Conservation (phyloP, 2,113 vertebrate species). For the Nycticryphes semicollaris region DNA sequence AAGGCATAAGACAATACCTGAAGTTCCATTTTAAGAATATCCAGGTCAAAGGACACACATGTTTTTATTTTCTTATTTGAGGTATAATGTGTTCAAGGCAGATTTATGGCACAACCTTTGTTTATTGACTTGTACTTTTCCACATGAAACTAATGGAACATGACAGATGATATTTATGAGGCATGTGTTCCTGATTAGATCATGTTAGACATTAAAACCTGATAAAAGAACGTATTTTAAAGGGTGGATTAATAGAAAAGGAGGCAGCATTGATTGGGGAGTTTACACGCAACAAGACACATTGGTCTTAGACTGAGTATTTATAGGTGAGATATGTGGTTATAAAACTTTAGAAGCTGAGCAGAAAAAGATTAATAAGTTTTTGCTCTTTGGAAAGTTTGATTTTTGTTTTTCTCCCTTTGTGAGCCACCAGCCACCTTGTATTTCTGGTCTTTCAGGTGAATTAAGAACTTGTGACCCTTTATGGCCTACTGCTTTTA, state of each 20-base stretch:
- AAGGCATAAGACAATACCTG: slow-evolving; percentile 74
- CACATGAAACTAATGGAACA: slow-evolving; percentile 82
- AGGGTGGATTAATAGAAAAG: slow-evolving; percentile 74
- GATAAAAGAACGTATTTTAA: slow-evolving; percentile 82
- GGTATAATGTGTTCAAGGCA: slow-evolving; percentile 86
- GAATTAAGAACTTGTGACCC: not conserved
- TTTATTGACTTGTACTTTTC: slow-evolving; percentile 85
- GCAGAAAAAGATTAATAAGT: slow-evolving; percentile 43
- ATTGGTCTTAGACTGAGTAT: slow-evolving; percentile 39
- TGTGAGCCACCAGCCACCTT: not conserved
- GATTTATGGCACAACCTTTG: slow-evolving; percentile 85
- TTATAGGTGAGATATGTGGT: slow-evolving; percentile 45
- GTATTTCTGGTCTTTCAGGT: slow-evolving; percentile 22
- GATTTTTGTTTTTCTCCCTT: not conserved
- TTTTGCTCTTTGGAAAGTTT: slow-evolving; percentile 25
- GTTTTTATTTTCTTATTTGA: slow-evolving; percentile 85
- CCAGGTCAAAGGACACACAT: slow-evolving; percentile 83
- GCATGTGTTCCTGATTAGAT: slow-evolving; percentile 84
- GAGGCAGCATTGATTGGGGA: slow-evolving; percentile 67
- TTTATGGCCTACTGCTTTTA: not conserved
- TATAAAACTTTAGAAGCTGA: slow-evolving; percentile 51
- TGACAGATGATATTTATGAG: slow-evolving; percentile 85
- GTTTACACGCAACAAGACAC: slow-evolving; percentile 57
- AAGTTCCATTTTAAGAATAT: slow-evolving; percentile 75
- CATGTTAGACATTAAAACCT: slow-evolving; percentile 82